phyloP scores from a whole-genome alignment of 2,113 vertebrate genomes.

The Fulmarus glacialis region DNA sequence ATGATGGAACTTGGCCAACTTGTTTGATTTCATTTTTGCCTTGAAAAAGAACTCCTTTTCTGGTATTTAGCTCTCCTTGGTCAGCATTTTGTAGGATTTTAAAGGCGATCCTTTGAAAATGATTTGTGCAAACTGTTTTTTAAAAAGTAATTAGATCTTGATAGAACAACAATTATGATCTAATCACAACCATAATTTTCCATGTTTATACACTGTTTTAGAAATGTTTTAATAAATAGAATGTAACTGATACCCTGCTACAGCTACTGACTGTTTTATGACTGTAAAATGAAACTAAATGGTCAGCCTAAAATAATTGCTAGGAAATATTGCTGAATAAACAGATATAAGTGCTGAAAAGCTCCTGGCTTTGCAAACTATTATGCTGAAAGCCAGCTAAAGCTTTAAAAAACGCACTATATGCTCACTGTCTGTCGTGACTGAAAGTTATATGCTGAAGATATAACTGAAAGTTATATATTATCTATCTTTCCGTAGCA shows the following conservation, averaged over 20 bases:
- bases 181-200: not conserved
- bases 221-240: not conserved
- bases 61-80: constrained; percentile 34
- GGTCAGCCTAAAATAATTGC: constrained; percentile 50
- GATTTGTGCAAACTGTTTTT: not conserved
- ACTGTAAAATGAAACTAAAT: constrained; percentile 44
- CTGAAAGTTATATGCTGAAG: not conserved
- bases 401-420: not conserved
- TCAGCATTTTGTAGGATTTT: constrained; percentile 14
- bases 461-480: not conserved
- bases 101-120: not conserved
- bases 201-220: not conserved
- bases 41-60: constrained; percentile 16
- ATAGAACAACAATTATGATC: constrained; percentile 30
- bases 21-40: constrained; percentile 41
- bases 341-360: constrained; percentile 37
- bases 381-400: constrained; percentile 27
- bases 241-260: not conserved
- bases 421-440: not conserved
- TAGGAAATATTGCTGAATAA: constrained; percentile 55
- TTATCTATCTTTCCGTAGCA: not conserved
- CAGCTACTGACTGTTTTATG: constrained; percentile 16
- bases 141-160: constrained; percentile 1
- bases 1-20: constrained; percentile 30
- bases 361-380: constrained; percentile 34